Conservation (phyloP, 2,888 invertebrate species). For the Eulithis prunata region DNA sequence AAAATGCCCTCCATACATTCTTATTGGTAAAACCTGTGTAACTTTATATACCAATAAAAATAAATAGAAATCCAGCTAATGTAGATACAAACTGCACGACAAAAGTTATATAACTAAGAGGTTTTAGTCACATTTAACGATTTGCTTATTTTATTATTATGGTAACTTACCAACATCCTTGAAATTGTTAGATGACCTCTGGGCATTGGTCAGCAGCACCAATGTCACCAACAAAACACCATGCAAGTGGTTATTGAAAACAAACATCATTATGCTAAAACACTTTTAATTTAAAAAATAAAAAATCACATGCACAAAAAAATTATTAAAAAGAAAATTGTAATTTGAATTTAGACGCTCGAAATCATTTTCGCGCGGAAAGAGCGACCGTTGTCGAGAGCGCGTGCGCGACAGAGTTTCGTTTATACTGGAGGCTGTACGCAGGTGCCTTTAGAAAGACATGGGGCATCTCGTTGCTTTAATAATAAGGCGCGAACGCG, state of each 20-base stretch:
- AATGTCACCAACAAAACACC: constrained; percentile 74
- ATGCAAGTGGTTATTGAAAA: constrained; percentile 65
- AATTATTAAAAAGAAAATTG: constrained; percentile 12
- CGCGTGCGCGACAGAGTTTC: constrained; percentile 72
- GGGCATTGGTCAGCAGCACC: constrained; percentile 74
- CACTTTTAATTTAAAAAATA: constrained; percentile 7
- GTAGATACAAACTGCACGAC: too few species aligned
- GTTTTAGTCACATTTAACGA: too few species aligned
- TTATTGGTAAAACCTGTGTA: too few species aligned
- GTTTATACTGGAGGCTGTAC: constrained; percentile 64
- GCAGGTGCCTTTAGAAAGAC: constrained; percentile 62
- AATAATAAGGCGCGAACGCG: constrained; percentile 42
- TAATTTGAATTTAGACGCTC: constrained; percentile 54
- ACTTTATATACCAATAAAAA: too few species aligned
- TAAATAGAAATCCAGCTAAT: too few species aligned
- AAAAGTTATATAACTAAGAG: too few species aligned
- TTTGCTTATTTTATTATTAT: too few species aligned
- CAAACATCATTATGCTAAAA: constrained; percentile 62
- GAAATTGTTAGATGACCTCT: constrained; percentile 68
- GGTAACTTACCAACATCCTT: constrained; percentile 64
- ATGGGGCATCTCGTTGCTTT: constrained; percentile 27
- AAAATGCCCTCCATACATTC: too few species aligned
- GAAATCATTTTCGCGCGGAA: constrained; percentile 73
- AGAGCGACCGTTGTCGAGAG: constrained; percentile 55
- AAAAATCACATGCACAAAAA: constrained; percentile 1